phyloP scores from a whole-genome alignment of 37 sponge, comb jelly and placozoan species.

The Bolinopsis microptera region DNA sequence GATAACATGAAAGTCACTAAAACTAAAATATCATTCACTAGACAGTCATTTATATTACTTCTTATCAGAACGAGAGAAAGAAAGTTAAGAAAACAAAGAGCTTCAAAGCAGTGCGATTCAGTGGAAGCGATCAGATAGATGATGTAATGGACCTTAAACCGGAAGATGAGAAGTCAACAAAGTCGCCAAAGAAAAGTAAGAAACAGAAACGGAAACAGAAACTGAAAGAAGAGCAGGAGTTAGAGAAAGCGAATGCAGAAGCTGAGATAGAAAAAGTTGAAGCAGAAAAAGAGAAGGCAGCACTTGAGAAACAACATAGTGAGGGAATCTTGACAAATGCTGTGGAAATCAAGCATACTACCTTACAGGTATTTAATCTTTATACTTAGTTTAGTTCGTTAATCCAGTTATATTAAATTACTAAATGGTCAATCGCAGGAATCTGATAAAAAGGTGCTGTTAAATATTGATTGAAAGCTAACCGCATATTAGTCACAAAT shows the following conservation, averaged over 20 bases:
- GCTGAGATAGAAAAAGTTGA: neutral
- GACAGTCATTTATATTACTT: too few species aligned
- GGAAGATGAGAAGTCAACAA: neutral
- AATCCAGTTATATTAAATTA: neutral
- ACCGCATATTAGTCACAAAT: too few species aligned
- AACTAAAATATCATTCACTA: too few species aligned
- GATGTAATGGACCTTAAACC: neutral
- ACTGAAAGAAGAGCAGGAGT: neutral
- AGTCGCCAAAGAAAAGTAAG: neutral
- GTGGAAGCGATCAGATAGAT: neutral
- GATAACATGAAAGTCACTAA: too few species aligned
- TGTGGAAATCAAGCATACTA: neutral
- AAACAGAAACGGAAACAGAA: neutral
- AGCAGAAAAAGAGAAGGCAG: neutral
- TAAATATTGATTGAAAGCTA: too few species aligned
- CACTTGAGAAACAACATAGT: neutral
- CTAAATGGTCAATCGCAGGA: too few species aligned
- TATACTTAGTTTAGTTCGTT: neutral
- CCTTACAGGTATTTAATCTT: neutral
- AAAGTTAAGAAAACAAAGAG: slow-evolving; percentile 46
- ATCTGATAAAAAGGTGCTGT: too few species aligned
- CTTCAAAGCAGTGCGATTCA: slow-evolving; percentile 21
- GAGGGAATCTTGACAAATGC: slow-evolving; percentile 1
- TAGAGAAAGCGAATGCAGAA: neutral
- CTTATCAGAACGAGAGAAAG: slow-evolving; percentile 11